phyloP scores from a whole-genome alignment of 2,888 invertebrate genomes.

The Dolichopus griseipennis region DNA sequence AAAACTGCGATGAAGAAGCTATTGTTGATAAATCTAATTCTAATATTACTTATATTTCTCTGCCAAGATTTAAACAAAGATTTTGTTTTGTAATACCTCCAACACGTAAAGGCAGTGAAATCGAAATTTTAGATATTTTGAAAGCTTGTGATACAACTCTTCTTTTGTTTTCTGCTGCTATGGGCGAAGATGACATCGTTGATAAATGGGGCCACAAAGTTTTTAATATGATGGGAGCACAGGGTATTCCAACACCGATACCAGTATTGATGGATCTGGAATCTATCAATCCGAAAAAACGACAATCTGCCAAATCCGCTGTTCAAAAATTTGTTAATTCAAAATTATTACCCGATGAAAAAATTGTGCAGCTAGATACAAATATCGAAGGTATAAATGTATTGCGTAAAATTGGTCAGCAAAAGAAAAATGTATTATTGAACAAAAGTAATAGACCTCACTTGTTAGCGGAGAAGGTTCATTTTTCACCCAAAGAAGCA shows the following conservation, averaged over 20 bases:
- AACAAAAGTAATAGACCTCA: conserved; percentile 75
- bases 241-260: conserved; percentile 69
- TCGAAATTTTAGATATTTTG: conserved; percentile 57
- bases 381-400: conserved; percentile 65
- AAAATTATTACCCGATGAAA: conserved; percentile 74
- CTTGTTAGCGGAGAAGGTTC: conserved; percentile 70
- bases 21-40: conserved; percentile 53
- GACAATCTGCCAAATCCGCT: conserved; percentile 45
- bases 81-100: conserved; percentile 72
- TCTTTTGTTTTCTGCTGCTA: conserved; percentile 62
- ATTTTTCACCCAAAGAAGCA: conserved; percentile 50
- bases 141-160: conserved; percentile 82
- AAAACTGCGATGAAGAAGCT: conserved; percentile 64
- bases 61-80: conserved; percentile 81
- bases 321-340: conserved; percentile 46
- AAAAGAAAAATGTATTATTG: conserved; percentile 65
- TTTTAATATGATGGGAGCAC: conserved; percentile 68
- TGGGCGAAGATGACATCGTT: conserved; percentile 56
- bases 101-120: conserved; percentile 54
- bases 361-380: conserved; percentile 68
- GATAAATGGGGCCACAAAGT: conserved; percentile 74
- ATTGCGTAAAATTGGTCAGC: conserved; percentile 64
- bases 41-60: conserved; percentile 64
- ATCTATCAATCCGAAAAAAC: conserved; percentile 62
- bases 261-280: conserved; percentile 67